These are phyloP conservation scores for Drosophila gaucha DNA, from an alignment of 2,888 invertebrate species.

Conservation along the genomic window DNA sequence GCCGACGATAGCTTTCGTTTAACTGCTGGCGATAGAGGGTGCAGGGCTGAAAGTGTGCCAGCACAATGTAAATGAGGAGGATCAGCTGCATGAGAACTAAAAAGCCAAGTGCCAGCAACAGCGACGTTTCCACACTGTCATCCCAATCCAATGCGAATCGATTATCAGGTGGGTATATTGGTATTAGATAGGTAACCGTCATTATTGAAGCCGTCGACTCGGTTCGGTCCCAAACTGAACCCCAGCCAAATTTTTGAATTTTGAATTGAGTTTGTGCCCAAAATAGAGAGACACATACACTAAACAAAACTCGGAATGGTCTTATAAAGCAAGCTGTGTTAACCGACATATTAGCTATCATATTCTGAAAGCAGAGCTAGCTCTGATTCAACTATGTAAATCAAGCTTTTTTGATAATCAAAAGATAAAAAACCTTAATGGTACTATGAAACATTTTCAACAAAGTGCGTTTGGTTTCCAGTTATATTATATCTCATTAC, in stretches of 20 bases:
- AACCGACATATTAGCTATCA: background rate
- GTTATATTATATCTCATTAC: no score
- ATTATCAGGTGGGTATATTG: constrained; percentile 1
- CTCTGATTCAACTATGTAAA: background rate
- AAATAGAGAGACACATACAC: background rate
- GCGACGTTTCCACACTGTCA: constrained; percentile 25
- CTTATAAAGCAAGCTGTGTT: constrained; percentile 6
- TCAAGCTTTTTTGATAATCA: background rate
- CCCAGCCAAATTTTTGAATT: constrained; percentile 33
- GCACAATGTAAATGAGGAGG: constrained; percentile 31
- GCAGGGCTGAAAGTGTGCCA: constrained; percentile 29
- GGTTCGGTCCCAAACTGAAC: constrained; percentile 14
- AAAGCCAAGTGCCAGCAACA: constrained; percentile 36
- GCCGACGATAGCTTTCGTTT: constrained; percentile 34
- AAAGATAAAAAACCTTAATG: no score
- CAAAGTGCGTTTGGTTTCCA: no score
- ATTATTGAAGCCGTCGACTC: constrained; percentile 10
- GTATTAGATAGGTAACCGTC: constrained; percentile 2
- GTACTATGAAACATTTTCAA: no score
- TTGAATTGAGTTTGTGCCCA: constrained; percentile 16
- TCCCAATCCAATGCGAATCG: constrained; percentile 24
- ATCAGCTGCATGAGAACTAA: constrained; percentile 40
- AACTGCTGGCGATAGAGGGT: constrained; percentile 23
- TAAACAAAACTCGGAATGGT: background rate
- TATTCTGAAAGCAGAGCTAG: background rate